Percentiles rank a stretch among this genome's conserved stretches.
These are phyloP conservation scores for Ceyx melanurus DNA, from an alignment of 2,113 vertebrate genomes.

Conservation along the genomic window DNA sequence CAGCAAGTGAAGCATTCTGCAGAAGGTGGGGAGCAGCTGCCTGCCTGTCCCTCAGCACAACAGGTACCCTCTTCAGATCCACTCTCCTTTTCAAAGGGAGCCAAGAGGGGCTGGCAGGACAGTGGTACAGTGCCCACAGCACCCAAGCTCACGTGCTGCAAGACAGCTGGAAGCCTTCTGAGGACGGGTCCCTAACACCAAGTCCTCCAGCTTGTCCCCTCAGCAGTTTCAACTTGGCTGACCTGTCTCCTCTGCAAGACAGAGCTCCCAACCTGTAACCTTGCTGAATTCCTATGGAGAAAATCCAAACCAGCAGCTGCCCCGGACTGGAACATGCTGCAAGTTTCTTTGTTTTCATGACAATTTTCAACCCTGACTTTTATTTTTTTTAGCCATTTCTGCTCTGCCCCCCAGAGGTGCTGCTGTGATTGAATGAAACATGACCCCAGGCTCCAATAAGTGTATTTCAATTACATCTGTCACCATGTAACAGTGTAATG, in stretches of 20 bases:
- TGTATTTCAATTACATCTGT: slow-evolving; percentile 99
- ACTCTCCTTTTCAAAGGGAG: neutral
- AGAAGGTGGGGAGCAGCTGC: neutral
- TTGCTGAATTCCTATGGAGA: slow-evolving; percentile 10
- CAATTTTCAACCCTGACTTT: slow-evolving; percentile 74
- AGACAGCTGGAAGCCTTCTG: neutral
- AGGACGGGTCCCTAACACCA: neutral
- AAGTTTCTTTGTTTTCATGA: slow-evolving; percentile 80
- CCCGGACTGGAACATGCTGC: slow-evolving; percentile 32
- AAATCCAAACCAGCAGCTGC: slow-evolving; percentile 44
- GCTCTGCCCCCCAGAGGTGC: slow-evolving; percentile 79
- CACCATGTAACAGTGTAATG: slow-evolving; percentile 95
- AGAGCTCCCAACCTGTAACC: rapidly evolving
- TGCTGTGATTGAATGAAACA: slow-evolving; percentile 91
- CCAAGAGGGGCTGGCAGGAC: neutral
- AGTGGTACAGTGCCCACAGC: rapidly evolving
- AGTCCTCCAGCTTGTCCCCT: rapidly evolving
- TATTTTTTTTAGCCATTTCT: slow-evolving; percentile 56
- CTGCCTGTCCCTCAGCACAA: neutral
- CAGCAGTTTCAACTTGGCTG: neutral
- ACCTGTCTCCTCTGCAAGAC: neutral
- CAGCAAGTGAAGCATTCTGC: neutral
- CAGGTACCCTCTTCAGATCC: rapidly evolving
- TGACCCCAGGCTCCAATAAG: slow-evolving; percentile 94
- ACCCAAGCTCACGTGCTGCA: neutral